phyloP scores from a whole-genome alignment of 2,113 vertebrate genomes.

The Poecilia latipinna region DNA sequence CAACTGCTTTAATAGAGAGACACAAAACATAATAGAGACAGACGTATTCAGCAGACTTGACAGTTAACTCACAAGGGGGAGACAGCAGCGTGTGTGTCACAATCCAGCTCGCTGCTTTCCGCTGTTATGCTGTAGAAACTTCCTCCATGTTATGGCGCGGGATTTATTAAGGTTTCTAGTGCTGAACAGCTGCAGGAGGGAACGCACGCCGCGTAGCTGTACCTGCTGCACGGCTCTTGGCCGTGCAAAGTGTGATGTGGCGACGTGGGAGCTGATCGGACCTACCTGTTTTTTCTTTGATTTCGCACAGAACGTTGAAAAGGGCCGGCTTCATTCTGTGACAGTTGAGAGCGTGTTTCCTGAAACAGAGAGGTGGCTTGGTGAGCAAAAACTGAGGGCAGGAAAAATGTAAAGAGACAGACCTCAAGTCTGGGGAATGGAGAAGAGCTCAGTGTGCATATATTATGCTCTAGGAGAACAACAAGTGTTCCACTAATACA shows the following conservation, averaged over 20 bases:
- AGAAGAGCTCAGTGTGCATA: background rate
- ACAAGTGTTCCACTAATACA: background rate
- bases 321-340: constrained; percentile 99
- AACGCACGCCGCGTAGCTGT: constrained; percentile 3
- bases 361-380: constrained; percentile 78
- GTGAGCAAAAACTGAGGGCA: constrained; percentile 17
- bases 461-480: too few species aligned
- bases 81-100: constrained; percentile 60
- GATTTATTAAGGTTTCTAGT: constrained; percentile 56
- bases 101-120: constrained; percentile 58
- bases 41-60: constrained; percentile 67
- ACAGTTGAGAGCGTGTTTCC: constrained; percentile 99
- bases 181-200: constrained; percentile 50
- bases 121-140: constrained; percentile 56
- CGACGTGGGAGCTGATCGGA: background rate
- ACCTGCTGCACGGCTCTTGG: background rate
- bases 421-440: background rate
- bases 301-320: constrained; percentile 99
- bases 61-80: constrained; percentile 67
- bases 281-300: constrained; percentile 99
- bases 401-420: background rate
- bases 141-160: constrained; percentile 58
- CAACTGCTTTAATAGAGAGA: constrained; percentile 66
- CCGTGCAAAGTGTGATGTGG: background rate
- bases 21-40: constrained; percentile 60